Conservation (phyloP, 2,113 vertebrate genomes). For the Recurvirostra avosetta region DNA sequence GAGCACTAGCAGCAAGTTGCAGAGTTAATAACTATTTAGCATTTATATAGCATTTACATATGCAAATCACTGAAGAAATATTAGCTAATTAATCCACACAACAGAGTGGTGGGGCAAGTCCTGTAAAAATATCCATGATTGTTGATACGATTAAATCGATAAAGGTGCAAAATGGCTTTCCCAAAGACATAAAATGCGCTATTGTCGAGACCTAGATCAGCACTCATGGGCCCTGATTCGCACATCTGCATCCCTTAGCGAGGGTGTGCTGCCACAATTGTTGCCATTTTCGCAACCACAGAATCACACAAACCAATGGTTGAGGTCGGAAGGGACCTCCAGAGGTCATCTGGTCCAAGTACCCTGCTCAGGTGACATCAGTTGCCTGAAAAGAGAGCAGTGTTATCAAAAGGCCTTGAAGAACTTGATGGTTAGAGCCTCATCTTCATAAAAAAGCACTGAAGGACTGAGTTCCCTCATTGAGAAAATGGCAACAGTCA, state of each 20-base stretch:
- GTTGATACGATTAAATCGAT: not conserved
- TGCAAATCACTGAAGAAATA: not conserved
- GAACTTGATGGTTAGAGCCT: not conserved
- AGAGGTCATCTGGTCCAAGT: not conserved
- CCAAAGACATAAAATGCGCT: not conserved
- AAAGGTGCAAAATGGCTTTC: not conserved
- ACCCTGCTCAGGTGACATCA: not conserved
- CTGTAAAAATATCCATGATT: not conserved
- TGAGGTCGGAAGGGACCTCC: not conserved
- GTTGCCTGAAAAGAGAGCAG: not conserved
- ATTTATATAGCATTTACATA: conserved; percentile 24
- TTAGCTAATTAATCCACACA: not conserved
- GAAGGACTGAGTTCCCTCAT: not conserved
- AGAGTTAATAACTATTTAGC: not conserved
- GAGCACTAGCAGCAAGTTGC: not conserved
- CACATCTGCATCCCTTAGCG: too few relatives aligned
- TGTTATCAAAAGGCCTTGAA: not conserved
- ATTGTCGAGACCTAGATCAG: not conserved
- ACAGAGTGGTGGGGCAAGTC: not conserved
- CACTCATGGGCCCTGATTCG: rapidly evolving
- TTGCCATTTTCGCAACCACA: not conserved
- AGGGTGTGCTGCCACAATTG: not conserved
- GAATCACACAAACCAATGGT: not conserved
- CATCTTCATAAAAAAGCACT: not conserved
- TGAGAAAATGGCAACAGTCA: not conserved